A percentile compares a stretch with the other conserved stretches of the same genome.
Conservation (phyloP, 1,140 invertebrate genomes). For the Drosophila lini region DNA sequence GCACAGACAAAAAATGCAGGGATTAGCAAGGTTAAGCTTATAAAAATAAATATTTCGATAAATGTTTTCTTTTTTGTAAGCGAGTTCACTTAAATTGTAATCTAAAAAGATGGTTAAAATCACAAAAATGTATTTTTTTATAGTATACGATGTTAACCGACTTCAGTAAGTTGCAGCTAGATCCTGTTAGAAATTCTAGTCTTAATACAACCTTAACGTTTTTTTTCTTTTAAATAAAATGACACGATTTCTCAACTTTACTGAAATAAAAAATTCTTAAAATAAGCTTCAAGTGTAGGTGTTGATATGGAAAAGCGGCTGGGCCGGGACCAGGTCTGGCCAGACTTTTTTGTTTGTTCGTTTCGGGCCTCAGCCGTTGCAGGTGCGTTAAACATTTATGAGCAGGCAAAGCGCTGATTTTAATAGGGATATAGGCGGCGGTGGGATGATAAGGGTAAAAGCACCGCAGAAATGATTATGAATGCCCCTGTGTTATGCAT, state of each 20-base stretch:
- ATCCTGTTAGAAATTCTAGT: background rate
- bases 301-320: slow-evolving; percentile 3
- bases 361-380: slow-evolving; percentile 35
- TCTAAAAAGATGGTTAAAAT: background rate
- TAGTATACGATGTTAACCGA: background rate
- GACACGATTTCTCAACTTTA: fast-evolving
- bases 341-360: slow-evolving; percentile 7
- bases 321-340: slow-evolving; percentile 9
- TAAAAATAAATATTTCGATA: background rate
- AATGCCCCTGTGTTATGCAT: slow-evolving; percentile 65
- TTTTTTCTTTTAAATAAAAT: background rate
- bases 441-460: background rate
- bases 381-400: slow-evolving; percentile 82
- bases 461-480: slow-evolving; percentile 74
- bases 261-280: background rate
- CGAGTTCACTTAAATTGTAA: too few species aligned
- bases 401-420: slow-evolving; percentile 48
- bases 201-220: background rate
- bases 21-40: background rate
- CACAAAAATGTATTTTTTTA: background rate
- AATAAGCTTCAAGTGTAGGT: slow-evolving; percentile 1
- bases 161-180: too few species aligned
- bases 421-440: slow-evolving; percentile 17
- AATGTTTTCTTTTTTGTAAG: background rate
- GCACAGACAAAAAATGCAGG: background rate